Evolutionary conservation across 2,888 invertebrate species (phyloP).

Genomic region (Actias luna): DNA sequence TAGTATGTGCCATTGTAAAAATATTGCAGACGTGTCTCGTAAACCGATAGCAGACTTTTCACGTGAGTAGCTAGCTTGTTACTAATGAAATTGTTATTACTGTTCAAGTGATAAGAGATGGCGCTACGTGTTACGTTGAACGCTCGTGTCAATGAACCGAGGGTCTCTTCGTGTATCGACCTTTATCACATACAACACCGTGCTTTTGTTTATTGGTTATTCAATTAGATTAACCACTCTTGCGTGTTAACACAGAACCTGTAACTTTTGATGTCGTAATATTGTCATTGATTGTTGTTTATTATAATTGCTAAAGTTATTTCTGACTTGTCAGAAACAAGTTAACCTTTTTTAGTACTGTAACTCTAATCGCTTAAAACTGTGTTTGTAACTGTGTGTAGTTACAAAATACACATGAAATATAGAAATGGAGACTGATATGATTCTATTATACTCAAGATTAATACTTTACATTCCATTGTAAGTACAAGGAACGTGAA

Average conservation of each 20-base stretch:
- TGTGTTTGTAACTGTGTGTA: too few species aligned
- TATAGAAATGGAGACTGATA: background rate
- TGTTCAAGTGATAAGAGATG: conserved; percentile 56
- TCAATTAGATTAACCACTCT: conserved; percentile 25
- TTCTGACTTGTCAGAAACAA: background rate
- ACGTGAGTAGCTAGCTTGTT: conserved; percentile 66
- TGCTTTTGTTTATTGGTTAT: conserved; percentile 40
- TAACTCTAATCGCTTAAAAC: background rate
- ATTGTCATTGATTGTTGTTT: background rate
- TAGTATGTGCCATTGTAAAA: conserved; percentile 43
- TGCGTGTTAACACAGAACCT: background rate
- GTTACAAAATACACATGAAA: background rate
- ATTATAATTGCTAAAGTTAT: background rate
- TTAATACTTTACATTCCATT: background rate
- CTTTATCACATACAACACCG: conserved; percentile 46
- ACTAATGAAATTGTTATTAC: conserved; percentile 47
- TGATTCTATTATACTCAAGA: background rate
- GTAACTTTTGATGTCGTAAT: background rate
- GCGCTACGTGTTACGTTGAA: conserved; percentile 57
- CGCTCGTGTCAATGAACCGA: conserved; percentile 67
- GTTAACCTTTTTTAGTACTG: background rate
- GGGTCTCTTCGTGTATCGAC: conserved; percentile 46
- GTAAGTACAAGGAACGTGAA: background rate
- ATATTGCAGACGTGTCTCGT: conserved; percentile 44
- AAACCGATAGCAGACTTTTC: conserved; percentile 46